Conservation (phyloP, 2,888 invertebrate genomes). For the Graphium colonna region DNA sequence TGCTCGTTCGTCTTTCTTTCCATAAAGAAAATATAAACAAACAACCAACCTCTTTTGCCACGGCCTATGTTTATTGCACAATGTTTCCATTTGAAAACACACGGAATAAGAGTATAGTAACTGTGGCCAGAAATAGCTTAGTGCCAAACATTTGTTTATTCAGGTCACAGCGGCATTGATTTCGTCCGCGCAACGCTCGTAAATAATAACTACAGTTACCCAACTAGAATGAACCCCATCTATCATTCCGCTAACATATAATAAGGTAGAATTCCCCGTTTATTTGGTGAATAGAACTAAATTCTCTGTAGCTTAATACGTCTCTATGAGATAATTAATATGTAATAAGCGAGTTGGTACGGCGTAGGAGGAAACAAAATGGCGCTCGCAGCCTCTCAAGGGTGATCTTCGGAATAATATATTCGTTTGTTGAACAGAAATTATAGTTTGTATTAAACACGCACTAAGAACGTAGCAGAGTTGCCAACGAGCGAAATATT, state of each 20-base stretch:
- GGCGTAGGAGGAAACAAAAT: constrained; percentile 14
- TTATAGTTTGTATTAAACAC: constrained; percentile 5
- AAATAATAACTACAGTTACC: neutral
- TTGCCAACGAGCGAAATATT: no score
- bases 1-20: no score
- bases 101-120: no score
- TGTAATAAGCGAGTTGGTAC: constrained; percentile 20
- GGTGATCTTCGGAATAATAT: constrained; percentile 14
- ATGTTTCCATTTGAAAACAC: no score
- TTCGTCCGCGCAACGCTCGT: neutral
- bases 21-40: no score
- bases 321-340: constrained; percentile 20
- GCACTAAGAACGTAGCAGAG: no score
- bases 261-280: constrained; percentile 5
- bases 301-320: constrained; percentile 6
- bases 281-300: constrained; percentile 12
- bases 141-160: neutral
- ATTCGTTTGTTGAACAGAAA: constrained; percentile 9
- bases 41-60: no score
- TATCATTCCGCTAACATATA: constrained; percentile 11
- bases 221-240: constrained; percentile 11
- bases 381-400: constrained; percentile 12
- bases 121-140: no score
- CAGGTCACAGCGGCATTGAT: neutral
- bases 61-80: no score